Percentiles rank a stretch among this genome's conserved stretches.
phyloP scores from a whole-genome alignment of 1,140 invertebrate species.

The Drosophila aff. region DNA sequence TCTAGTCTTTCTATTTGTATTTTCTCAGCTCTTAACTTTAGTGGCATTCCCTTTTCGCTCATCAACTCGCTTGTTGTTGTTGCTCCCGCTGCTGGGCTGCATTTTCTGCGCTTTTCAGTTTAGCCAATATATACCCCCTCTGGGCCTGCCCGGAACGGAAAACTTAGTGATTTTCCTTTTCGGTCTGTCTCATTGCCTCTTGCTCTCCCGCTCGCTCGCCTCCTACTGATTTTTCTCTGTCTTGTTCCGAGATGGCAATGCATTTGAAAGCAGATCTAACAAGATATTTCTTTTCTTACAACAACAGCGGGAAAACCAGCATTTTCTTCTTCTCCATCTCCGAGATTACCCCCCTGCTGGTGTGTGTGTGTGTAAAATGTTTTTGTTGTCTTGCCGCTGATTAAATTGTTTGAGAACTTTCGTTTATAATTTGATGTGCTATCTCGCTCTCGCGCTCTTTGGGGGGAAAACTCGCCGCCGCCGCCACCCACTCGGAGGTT shows the following conservation, averaged over 20 bases:
- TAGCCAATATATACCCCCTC: conserved; percentile 14
- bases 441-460: conserved; percentile 25
- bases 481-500: conserved; percentile 26
- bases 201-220: conserved; percentile 18
- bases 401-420: conserved; percentile 77
- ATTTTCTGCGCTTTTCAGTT: conserved; percentile 65
- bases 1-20: not conserved
- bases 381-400: conserved; percentile 69
- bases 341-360: not conserved
- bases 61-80: conserved; percentile 51
- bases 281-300: conserved; percentile 61
- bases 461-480: conserved; percentile 1
- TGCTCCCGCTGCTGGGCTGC: conserved; percentile 28
- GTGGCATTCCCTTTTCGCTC: conserved; percentile 56
- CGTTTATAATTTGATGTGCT: conserved; percentile 73
- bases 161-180: conserved; percentile 16
- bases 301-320: conserved; percentile 39
- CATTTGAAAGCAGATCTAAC: conserved; percentile 68
- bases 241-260: conserved; percentile 46
- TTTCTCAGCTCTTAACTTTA: conserved; percentile 24
- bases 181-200: conserved; percentile 55
- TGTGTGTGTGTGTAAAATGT: conserved; percentile 43
- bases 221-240: conserved; percentile 14
- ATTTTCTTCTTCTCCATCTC: conserved; percentile 21
- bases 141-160: not conserved